A percentile compares a stretch with the other conserved stretches of the same genome.
These are phyloP conservation scores for Seira ritae DNA, from an alignment of 2,888 invertebrate genomes.

Conservation along the genomic window DNA sequence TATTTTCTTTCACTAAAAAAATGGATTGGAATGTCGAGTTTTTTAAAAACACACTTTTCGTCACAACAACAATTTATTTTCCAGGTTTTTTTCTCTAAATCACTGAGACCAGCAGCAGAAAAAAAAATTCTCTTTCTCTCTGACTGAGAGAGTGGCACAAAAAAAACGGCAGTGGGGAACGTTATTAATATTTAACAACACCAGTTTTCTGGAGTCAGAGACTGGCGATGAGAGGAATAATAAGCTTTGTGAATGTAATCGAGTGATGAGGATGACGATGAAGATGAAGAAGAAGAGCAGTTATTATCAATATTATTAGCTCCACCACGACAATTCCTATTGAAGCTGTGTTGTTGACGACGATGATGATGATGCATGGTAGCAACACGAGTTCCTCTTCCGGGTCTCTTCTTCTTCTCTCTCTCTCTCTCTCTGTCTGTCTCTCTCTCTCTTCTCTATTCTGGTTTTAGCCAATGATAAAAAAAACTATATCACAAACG, in stretches of 20 bases:
- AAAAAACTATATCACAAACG: slow-evolving; percentile 25
- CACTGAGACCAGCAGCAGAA: not conserved
- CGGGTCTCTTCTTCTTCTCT: slow-evolving; percentile 32
- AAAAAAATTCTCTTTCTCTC: not conserved
- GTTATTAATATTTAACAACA: slow-evolving; percentile 5
- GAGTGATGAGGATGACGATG: not conserved
- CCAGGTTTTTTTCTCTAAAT: not conserved
- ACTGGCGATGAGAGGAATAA: not conserved
- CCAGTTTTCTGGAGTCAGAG: not conserved
- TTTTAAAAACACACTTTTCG: not conserved
- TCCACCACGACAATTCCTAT: slow-evolving; percentile 50
- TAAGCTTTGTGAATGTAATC: not conserved
- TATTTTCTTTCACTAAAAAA: not conserved
- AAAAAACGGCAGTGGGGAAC: not conserved
- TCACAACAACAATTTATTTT: not conserved
- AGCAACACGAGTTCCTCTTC: slow-evolving; percentile 61
- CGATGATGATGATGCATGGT: slow-evolving; percentile 60
- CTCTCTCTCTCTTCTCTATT: slow-evolving; percentile 25
- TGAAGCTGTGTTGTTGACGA: slow-evolving; percentile 34
- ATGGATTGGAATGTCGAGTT: not conserved
- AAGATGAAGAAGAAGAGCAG: slow-evolving; percentile 48
- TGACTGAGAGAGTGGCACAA: not conserved
- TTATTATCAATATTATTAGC: slow-evolving; percentile 34
- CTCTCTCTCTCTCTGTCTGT: slow-evolving; percentile 26
- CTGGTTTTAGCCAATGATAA: slow-evolving; percentile 45